Base-by-base conservation (phyloP, 1,140 invertebrate species). In the Bicyclus anynana region DNA sequence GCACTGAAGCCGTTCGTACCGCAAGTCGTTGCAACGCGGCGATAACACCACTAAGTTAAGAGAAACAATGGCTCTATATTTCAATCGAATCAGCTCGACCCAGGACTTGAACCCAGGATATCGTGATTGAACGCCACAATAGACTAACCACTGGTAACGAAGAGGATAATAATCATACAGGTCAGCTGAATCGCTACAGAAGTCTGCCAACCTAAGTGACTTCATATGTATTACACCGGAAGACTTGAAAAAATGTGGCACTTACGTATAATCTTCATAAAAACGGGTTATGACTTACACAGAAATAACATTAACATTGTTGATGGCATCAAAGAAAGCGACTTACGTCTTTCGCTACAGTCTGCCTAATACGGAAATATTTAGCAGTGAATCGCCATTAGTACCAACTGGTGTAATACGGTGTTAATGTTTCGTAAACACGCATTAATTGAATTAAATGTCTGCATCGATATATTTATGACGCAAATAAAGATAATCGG, bases 401-500 rank as follows among this genome's bases (percentile, higher is more conserved):
- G 38, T 18, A 20, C 27, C 26, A 20, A 46, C 44, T 5, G 53
- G 42, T 52, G 47, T 63, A 51, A 48, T 46, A 49, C 29, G 17
- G 51, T 53, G 50, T 59, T 53, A 53, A 64, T 42, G 46, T 54
- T 44, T 55, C 40, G 56, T 40, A 40, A 40, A 17, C 62, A 63
- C 27, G 59, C 64, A 59, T 67, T 69, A 65, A 64, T 65, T 62
- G 58, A 49, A 42, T 49, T 53, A 63, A 59, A 63, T 55, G 48
- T 54, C 52, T 66, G 50, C 59, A 57, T 67, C 62, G 63, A 70
- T 69, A 59, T 65, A 55, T 66, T 70, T 67, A 68, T 60, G 38
- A 59, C 37, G 13, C 13, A n/a, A 37, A 16, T 14, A 0, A 40
- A 17, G 37, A 40, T 16, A 16, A 17, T 40, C 37, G 14, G 37